phyloP scores from a whole-genome alignment of 2,797 vertebrate genomes.

The Macropus fuliginosus region DNA sequence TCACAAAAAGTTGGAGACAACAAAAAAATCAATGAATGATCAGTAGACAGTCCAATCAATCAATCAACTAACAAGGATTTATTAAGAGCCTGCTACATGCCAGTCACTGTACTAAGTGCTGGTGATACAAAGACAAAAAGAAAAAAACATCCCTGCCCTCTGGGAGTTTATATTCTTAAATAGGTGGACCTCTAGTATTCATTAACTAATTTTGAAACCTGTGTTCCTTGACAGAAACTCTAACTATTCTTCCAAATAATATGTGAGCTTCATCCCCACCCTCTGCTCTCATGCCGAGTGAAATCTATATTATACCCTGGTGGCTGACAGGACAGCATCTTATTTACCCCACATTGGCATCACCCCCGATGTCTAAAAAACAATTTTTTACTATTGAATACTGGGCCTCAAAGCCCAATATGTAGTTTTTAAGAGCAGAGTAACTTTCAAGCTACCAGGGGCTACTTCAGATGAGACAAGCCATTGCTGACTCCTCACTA shows the following conservation, averaged over 20 bases:
- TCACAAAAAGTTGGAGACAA: background rate
- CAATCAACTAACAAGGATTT: background rate
- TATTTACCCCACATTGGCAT: background rate
- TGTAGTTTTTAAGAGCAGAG: background rate
- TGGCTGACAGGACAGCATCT: background rate
- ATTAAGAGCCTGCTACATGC: background rate
- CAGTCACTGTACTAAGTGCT: background rate
- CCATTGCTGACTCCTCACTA: background rate
- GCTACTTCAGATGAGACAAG: background rate
- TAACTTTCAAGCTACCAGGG: background rate
- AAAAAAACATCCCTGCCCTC: background rate
- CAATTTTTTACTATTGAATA: background rate
- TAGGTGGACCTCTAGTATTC: background rate
- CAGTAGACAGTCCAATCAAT: background rate
- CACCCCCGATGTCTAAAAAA: background rate
- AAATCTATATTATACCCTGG: background rate
- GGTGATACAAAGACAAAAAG: background rate
- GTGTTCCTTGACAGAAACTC: background rate
- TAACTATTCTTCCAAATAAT: background rate
- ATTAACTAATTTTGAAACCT: background rate
- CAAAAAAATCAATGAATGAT: background rate
- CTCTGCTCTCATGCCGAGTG: background rate
- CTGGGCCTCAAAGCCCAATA: constrained; percentile 18
- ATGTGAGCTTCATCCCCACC: background rate
- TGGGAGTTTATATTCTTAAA: background rate